phyloP scores from a whole-genome alignment of 2,113 vertebrate genomes.

The Archilochus colubris region DNA sequence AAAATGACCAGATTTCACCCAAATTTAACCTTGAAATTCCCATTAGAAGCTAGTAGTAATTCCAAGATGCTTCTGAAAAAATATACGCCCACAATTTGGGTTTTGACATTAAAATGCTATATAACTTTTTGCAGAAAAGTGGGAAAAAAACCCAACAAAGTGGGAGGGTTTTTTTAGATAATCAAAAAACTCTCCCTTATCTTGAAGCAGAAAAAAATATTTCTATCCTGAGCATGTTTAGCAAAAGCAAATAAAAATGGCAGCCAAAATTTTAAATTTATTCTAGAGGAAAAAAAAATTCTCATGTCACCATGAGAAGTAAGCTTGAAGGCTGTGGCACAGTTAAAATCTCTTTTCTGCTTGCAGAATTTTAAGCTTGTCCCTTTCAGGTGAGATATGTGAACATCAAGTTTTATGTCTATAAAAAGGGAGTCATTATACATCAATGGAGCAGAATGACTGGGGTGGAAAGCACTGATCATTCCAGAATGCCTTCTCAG shows the following conservation, averaged over 20 bases:
- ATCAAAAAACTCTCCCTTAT: background rate
- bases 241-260: background rate
- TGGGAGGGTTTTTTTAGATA: background rate
- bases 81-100: background rate
- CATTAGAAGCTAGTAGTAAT: background rate
- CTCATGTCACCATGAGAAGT: background rate
- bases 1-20: background rate
- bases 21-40: background rate
- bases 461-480: background rate
- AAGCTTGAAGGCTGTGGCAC: background rate
- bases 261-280: background rate
- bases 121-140: background rate
- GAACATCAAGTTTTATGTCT: background rate
- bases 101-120: background rate
- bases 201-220: background rate
- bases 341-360: background rate
- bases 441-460: background rate
- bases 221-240: background rate
- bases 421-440: background rate
- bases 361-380: background rate
- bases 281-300: background rate
- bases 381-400: background rate
- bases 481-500: background rate
- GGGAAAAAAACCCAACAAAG: fast-evolving
- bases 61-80: background rate